Percentiles rank a stretch among this genome's conserved stretches.
Conservation (phyloP, 2,113 vertebrate genomes). For the Pithys albifrons region DNA sequence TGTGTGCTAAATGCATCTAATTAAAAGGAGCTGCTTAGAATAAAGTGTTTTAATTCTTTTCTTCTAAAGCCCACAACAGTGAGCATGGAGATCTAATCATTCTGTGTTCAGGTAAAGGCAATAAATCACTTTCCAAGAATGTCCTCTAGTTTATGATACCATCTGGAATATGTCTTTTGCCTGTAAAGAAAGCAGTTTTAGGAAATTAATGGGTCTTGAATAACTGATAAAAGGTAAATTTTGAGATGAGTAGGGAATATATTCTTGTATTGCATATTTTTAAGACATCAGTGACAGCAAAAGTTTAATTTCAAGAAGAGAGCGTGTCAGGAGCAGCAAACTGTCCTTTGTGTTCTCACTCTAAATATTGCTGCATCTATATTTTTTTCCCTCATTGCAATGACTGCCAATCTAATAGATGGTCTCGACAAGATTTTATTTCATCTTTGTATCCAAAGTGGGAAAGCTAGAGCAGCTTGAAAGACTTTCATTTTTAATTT, state of each 20-base stretch:
- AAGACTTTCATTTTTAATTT: not conserved
- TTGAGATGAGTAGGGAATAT: not conserved
- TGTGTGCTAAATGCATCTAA: slow-evolving; percentile 54
- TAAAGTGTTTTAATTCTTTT: not conserved
- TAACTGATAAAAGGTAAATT: not conserved
- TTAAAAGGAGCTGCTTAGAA: slow-evolving; percentile 26
- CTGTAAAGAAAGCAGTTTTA: not conserved
- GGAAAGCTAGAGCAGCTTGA: not conserved
- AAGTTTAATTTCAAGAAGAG: slow-evolving; percentile 22
- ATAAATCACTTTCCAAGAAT: not conserved
- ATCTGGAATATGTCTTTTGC: not conserved
- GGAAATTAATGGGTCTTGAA: not conserved
- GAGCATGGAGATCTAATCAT: not conserved
- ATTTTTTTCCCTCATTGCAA: not conserved
- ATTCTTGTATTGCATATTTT: not conserved
- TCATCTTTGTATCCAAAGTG: not conserved
- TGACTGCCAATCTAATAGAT: not conserved
- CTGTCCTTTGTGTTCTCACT: not conserved
- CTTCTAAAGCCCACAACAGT: not conserved
- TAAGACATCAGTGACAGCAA: not conserved
- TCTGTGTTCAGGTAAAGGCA: not conserved
- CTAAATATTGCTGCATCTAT: not conserved
- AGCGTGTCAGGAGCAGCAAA: not conserved
- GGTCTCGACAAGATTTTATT: not conserved
- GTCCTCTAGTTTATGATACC: not conserved